Evolutionary conservation across 2,113 vertebrate species (phyloP), one percentile per base, ranked within the genome.

Genomic region (Hemibagrus wyckioides): DNA sequence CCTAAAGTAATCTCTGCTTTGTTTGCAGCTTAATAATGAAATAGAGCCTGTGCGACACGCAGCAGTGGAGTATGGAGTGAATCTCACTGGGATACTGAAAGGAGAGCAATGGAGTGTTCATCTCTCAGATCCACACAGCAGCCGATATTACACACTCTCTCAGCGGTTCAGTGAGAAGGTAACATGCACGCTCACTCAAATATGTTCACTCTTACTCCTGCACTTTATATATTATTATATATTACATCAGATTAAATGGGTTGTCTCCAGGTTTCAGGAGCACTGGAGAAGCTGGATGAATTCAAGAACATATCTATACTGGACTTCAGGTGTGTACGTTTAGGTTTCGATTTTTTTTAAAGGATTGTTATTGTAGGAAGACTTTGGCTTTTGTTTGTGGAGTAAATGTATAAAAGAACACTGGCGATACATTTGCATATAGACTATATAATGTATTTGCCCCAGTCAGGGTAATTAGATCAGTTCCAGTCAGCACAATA

Each of bases 111-210:
- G 95, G 91, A 95, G 82, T 0, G 92, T 94, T n/a, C 95, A 95
- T 19, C 95, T 99, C n/a, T 92, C 87, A 0, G 93, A 98, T 80
- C 94, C 95, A 2, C 81, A 89, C 77, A 92, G 94, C 82, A 81
- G 82, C 15, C 85, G 93, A 56, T 92, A 93, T 90, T 94, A 94
- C 21, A 92, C 57, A 3, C 95, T 99, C 21, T 95, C 93, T 79
- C 91, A 94, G 85, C 93, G 93, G 61, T 96, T 99, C n/a, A 91
- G 94, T 92, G 94, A 95, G 83, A 96, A 97, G 96, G 98, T 98
- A 76, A 21, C 9, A 48, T 21, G 28, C 7, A 75, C 39, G 89
- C 82, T 69, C 61, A 85, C 36, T 28, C 28, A 77, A 85, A 84
- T 57, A 61, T 67, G 67, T 6, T 52, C 1, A 57, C n/a, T 57